These are phyloP conservation scores for Drosophila aldrichi DNA, from an alignment of 2,888 invertebrate genomes.

Conservation along the genomic window DNA sequence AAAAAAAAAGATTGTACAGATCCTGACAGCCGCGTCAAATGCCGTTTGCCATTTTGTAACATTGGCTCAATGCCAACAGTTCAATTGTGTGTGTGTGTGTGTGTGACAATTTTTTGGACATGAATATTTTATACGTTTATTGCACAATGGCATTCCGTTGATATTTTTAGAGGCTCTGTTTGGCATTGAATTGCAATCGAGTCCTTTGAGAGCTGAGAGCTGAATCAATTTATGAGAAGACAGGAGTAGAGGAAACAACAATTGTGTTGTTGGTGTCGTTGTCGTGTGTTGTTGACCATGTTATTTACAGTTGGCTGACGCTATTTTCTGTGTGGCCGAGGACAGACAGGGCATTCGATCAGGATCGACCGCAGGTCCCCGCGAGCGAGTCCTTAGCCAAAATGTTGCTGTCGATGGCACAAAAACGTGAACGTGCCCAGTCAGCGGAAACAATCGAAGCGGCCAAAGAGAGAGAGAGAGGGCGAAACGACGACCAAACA, in stretches of 20 bases:
- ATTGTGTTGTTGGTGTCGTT: not conserved
- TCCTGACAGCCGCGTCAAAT: conserved; percentile 64
- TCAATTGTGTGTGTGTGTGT: conserved; percentile 27
- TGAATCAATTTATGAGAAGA: conserved; percentile 8
- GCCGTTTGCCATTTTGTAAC: conserved; percentile 49
- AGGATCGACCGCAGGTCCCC: conserved; percentile 62
- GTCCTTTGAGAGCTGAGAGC: not conserved
- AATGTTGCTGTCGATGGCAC: conserved; percentile 41
- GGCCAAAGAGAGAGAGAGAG: not conserved
- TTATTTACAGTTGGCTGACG: conserved; percentile 66
- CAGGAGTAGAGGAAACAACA: not conserved
- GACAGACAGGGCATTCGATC: conserved; percentile 30
- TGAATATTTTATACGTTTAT: conserved; percentile 26
- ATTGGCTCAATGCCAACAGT: conserved; percentile 61
- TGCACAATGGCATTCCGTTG: conserved; percentile 20
- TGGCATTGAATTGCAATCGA: conserved; percentile 16
- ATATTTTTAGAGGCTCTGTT: conserved; percentile 12
- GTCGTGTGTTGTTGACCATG: conserved; percentile 4
- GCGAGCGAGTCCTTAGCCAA: conserved; percentile 59
- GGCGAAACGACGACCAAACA: not conserved
- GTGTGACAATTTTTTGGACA: conserved; percentile 24
- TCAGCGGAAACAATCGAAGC: conserved; percentile 54
- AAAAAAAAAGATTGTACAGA: conserved; percentile 36
- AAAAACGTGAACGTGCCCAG: conserved; percentile 37
- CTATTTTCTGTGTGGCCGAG: conserved; percentile 47